A percentile compares a stretch with the other conserved stretches of the same genome.
Evolutionary conservation across 2,888 invertebrate species (phyloP).

Genomic region (Axea sp.): DNA sequence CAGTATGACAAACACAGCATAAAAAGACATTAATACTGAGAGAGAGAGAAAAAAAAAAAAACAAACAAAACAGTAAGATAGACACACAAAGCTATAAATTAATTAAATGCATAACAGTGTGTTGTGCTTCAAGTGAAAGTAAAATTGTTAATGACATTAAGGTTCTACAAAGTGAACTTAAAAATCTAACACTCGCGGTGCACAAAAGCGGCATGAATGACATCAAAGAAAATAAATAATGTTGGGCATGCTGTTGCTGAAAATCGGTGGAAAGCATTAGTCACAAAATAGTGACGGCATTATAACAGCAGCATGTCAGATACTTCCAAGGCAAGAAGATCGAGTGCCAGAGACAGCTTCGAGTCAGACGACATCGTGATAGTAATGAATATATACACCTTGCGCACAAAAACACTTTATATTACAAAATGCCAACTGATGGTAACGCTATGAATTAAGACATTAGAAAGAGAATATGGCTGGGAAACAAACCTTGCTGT

Average conservation of each 20-base stretch:
- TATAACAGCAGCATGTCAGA: slow-evolving; percentile 46
- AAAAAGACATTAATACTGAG: too few species aligned
- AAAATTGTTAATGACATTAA: slow-evolving; percentile 18
- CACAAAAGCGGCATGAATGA: slow-evolving; percentile 23
- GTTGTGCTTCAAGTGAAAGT: slow-evolving; percentile 12
- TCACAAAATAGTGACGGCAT: slow-evolving; percentile 52
- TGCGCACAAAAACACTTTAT: slow-evolving; percentile 29
- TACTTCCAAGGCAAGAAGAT: slow-evolving; percentile 46
- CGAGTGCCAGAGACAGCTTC: slow-evolving; percentile 44
- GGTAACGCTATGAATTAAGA: slow-evolving; percentile 37
- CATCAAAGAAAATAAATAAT: slow-evolving; percentile 36
- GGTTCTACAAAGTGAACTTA: slow-evolving; percentile 26
- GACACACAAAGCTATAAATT: too few species aligned
- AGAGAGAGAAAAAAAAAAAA: too few species aligned
- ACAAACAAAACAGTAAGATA: too few species aligned
- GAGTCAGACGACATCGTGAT: slow-evolving; percentile 45
- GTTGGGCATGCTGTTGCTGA: slow-evolving; percentile 45
- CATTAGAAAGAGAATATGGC: slow-evolving; percentile 62
- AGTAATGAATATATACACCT: slow-evolving; percentile 43
- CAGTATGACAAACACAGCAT: too few species aligned
- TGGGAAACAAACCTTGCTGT: slow-evolving; percentile 78
- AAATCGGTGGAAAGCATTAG: slow-evolving; percentile 56
- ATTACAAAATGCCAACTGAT: slow-evolving; percentile 48
- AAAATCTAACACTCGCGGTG: slow-evolving; percentile 23
- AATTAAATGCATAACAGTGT: slow-evolving; percentile 10